A percentile compares a stretch with the other conserved stretches of the same genome.
These are phyloP conservation scores for Ectropis grisescens DNA, from an alignment of 1,140 invertebrate genomes.

Conservation along the genomic window DNA sequence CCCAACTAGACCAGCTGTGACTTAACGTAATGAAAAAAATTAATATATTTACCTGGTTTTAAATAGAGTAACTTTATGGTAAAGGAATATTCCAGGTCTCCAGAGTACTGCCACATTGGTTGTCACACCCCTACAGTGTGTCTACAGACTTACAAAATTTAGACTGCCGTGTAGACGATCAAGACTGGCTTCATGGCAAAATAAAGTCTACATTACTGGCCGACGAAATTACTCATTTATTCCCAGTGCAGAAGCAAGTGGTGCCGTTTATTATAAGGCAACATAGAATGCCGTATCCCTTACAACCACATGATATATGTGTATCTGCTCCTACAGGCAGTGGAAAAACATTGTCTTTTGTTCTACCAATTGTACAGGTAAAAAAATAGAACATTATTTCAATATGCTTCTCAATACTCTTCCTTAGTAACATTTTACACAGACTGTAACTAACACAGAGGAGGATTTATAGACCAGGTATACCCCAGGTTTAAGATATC, in stretches of 20 bases:
- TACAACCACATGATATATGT: slow-evolving; percentile 91
- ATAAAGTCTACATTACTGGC: slow-evolving; percentile 76
- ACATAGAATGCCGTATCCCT: slow-evolving; percentile 70
- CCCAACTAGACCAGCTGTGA: too few species aligned
- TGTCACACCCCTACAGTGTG: slow-evolving; percentile 84
- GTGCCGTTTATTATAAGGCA: slow-evolving; percentile 85
- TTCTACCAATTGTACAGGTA: slow-evolving; percentile 91
- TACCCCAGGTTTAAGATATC: too few species aligned
- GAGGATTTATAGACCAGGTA: too few species aligned
- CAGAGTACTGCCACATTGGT: slow-evolving; percentile 88
- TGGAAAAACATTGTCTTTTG: slow-evolving; percentile 97
- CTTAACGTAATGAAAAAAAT: too few species aligned
- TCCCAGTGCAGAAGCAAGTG: slow-evolving; percentile 89
- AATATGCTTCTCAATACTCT: too few species aligned
- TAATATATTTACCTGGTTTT: too few species aligned
- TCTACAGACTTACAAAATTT: slow-evolving; percentile 77
- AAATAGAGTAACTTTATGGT: too few species aligned
- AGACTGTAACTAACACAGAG: too few species aligned
- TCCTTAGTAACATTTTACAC: too few species aligned
- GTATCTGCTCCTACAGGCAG: slow-evolving; percentile 97
- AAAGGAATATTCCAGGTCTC: slow-evolving; percentile 74
- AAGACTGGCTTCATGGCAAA: slow-evolving; percentile 73
- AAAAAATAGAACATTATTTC: too few species aligned
- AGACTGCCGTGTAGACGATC: slow-evolving; percentile 71
- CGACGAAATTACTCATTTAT: slow-evolving; percentile 85